phyloP scores from a whole-genome alignment of 2,888 invertebrate species.

The Ganaspis brasiliensis region DNA sequence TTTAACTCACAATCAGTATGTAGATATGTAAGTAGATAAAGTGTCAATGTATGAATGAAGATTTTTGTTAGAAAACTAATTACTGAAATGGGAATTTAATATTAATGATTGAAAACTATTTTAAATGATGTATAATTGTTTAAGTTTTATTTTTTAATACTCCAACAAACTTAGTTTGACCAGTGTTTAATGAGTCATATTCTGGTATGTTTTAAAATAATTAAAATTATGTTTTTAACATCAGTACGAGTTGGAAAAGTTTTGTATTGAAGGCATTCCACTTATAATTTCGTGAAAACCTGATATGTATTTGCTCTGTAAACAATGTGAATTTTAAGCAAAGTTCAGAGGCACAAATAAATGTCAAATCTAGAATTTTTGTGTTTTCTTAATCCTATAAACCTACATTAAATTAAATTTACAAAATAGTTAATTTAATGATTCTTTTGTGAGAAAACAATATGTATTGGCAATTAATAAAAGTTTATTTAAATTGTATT shows the following conservation, averaged over 20 bases:
- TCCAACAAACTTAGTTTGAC: slow-evolving; percentile 6
- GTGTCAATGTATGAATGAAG: neutral
- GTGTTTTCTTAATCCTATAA: neutral
- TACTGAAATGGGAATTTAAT: neutral
- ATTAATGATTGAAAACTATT: neutral
- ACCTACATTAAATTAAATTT: neutral
- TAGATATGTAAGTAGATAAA: slow-evolving; percentile 11
- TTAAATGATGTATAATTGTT: neutral
- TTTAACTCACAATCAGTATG: slow-evolving; percentile 3
- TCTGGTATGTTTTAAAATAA: too few relatives aligned
- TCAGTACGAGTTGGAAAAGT: slow-evolving; percentile 29
- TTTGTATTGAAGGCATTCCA: slow-evolving; percentile 18
- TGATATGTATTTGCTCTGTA: neutral
- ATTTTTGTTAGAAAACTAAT: neutral
- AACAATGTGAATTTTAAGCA: neutral
- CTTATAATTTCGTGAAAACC: neutral
- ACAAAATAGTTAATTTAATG: too few relatives aligned
- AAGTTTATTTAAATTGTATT: too few relatives aligned
- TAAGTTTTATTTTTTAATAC: slow-evolving; percentile 4
- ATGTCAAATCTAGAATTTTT: neutral
- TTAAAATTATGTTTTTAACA: too few relatives aligned
- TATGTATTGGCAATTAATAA: too few relatives aligned
- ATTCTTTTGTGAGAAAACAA: too few relatives aligned
- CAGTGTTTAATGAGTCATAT: too few relatives aligned
- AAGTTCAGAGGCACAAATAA: slow-evolving; percentile 38